These are phyloP conservation scores for Zaprionus tsacasi DNA, from an alignment of 1,140 invertebrate genomes.

Conservation along the genomic window DNA sequence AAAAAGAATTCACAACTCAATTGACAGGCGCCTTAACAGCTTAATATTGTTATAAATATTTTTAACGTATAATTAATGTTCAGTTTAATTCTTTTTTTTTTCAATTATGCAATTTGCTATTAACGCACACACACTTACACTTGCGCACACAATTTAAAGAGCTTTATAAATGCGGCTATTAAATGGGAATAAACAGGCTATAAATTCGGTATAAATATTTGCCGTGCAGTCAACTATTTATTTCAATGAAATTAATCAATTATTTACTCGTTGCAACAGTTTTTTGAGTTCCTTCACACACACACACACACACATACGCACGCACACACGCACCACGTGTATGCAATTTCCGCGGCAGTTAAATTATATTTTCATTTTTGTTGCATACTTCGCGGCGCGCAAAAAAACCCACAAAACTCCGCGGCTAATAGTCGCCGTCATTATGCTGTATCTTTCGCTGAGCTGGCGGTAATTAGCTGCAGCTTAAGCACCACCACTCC, in stretches of 20 bases:
- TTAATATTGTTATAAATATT: constrained; percentile 3
- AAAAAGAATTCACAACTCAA: neutral
- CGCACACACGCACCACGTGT: constrained; percentile 1
- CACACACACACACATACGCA: constrained; percentile 2
- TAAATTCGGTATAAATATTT: constrained; percentile 35
- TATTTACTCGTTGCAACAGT: constrained; percentile 17
- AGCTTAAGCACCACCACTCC: constrained; percentile 46
- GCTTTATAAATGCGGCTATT: constrained; percentile 5
- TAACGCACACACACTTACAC: neutral
- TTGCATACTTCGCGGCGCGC: constrained; percentile 24
- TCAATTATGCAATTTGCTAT: constrained; percentile 2
- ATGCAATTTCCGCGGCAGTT: constrained; percentile 17
- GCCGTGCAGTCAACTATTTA: constrained; percentile 27
- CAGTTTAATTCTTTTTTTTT: neutral
- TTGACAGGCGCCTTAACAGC: neutral
- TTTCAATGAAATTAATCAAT: constrained; percentile 44
- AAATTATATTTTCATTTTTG: constrained; percentile 51
- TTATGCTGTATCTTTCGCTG: constrained; percentile 49
- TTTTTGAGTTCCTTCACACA: neutral
- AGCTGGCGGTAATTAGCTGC: constrained; percentile 64
- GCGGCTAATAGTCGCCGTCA: constrained; percentile 61
- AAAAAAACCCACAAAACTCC: constrained; percentile 48
- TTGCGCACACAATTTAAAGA: constrained; percentile 1
- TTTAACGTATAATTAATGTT: neutral
- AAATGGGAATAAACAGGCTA: constrained; percentile 5